Conservation (phyloP, 2,888 invertebrate species). For the Netelia inedita region DNA sequence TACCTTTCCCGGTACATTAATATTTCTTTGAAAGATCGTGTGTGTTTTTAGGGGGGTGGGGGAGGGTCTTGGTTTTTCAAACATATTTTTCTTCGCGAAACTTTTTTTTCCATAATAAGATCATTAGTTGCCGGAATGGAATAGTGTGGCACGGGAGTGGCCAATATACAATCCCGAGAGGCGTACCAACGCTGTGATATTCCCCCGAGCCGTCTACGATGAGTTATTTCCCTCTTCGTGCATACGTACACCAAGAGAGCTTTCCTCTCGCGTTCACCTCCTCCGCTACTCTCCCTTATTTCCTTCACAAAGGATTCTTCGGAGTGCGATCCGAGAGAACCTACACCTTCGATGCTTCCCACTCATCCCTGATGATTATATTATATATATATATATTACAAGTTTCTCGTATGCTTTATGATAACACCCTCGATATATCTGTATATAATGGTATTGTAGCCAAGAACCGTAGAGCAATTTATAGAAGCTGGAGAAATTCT, state of each 20-base stretch:
- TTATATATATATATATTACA: too few relatives aligned
- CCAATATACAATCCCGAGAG: neutral
- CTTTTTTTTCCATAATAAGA: neutral
- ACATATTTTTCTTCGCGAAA: too few relatives aligned
- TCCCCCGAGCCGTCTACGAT: neutral
- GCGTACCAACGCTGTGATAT: neutral
- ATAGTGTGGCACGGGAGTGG: neutral
- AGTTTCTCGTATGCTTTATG: too few relatives aligned
- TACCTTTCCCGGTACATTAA: too few relatives aligned
- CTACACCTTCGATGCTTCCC: constrained; percentile 13
- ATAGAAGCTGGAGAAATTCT: too few relatives aligned
- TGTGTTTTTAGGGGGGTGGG: too few relatives aligned
- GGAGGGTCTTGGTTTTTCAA: too few relatives aligned
- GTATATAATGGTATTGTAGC: too few relatives aligned
- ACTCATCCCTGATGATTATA: neutral
- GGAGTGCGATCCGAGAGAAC: constrained; percentile 9
- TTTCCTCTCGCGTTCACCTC: neutral
- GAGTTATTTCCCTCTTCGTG: constrained; percentile 13
- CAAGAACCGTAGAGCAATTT: too few relatives aligned
- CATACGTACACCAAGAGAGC: neutral
- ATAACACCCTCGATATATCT: too few relatives aligned
- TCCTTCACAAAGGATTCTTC: constrained; percentile 10
- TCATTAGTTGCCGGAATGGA: neutral
- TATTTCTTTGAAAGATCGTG: too few relatives aligned
- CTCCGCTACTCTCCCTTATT: neutral